Percentiles rank a stretch among this genome's conserved stretches.
These are phyloP conservation scores for Limosa lapponica DNA, from an alignment of 2,797 vertebrate genomes.

Conservation along the genomic window DNA sequence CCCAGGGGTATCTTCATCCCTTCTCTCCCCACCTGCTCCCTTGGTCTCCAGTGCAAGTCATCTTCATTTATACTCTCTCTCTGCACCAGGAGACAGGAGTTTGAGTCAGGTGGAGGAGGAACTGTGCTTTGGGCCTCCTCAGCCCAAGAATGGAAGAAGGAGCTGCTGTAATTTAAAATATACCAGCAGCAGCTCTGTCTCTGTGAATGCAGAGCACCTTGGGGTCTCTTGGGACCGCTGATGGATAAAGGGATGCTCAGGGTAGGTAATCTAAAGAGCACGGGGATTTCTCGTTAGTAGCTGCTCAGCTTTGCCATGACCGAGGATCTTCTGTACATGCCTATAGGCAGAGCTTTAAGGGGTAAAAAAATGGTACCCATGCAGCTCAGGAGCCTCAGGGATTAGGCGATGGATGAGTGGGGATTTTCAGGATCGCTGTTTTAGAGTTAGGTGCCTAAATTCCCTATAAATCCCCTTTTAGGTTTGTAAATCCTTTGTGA, in stretches of 20 bases:
- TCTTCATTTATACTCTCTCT: not conserved
- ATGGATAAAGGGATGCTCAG: not conserved
- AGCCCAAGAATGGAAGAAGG: not conserved
- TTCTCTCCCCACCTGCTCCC: not conserved
- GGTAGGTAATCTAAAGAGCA: not conserved
- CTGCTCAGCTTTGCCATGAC: not conserved
- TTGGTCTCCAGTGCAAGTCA: not conserved
- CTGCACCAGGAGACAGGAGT: not conserved
- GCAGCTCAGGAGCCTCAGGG: conserved; percentile 5
- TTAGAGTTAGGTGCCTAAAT: conserved; percentile 48
- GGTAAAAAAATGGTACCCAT: not conserved
- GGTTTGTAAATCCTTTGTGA: conserved; percentile 53
- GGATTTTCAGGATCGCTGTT: conserved; percentile 26
- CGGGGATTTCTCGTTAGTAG: not conserved
- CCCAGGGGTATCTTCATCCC: not conserved
- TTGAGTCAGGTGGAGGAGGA: not conserved
- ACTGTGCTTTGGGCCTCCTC: not conserved
- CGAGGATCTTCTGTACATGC: not conserved
- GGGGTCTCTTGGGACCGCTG: not conserved
- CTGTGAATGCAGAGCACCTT: not conserved
- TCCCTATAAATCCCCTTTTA: conserved; percentile 57
- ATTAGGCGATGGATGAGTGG: conserved; percentile 31
- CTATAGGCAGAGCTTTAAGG: not conserved
- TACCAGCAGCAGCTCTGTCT: not conserved
- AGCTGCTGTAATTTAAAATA: not conserved